A percentile compares a stretch with the other conserved stretches of the same genome.
Evolutionary conservation across 2,797 vertebrate genomes (phyloP).

Genomic region (Crypturellus tataupa): DNA sequence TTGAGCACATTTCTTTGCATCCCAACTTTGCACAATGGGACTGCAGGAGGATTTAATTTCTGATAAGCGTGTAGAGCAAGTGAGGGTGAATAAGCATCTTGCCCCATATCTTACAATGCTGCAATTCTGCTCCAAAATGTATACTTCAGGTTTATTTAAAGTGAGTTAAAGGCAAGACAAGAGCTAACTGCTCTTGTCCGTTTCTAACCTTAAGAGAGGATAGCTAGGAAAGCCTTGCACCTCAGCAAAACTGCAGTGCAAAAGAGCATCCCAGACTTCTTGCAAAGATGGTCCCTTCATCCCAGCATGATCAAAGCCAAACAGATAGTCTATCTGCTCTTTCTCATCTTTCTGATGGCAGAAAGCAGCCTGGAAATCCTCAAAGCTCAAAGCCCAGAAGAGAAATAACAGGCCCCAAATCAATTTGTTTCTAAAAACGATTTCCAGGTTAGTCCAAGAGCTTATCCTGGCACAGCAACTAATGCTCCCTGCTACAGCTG

Average conservation of each 20-base stretch:
- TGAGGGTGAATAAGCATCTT: background rate
- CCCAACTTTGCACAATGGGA: background rate
- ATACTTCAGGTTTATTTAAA: background rate
- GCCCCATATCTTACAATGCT: background rate
- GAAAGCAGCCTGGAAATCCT: background rate
- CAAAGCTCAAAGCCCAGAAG: background rate
- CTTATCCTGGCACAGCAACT: background rate
- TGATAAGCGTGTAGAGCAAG: background rate
- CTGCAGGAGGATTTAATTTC: background rate
- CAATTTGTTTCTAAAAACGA: background rate
- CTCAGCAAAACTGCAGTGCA: background rate
- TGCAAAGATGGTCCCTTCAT: background rate
- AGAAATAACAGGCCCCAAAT: background rate
- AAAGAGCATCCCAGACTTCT: background rate
- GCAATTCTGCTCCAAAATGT: background rate
- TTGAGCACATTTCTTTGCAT: background rate
- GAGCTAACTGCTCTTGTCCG: background rate
- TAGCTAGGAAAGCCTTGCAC: background rate
- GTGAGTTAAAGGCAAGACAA: background rate
- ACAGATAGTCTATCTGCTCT: background rate
- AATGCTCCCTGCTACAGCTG: background rate
- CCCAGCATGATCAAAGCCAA: background rate
- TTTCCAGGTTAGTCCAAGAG: background rate
- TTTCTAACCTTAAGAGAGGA: background rate
- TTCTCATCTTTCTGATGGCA: background rate